Evolutionary conservation across 1,140 invertebrate genomes (phyloP), one percentile per base, ranked within the genome.

Genomic region (Aphis gossypii): DNA sequence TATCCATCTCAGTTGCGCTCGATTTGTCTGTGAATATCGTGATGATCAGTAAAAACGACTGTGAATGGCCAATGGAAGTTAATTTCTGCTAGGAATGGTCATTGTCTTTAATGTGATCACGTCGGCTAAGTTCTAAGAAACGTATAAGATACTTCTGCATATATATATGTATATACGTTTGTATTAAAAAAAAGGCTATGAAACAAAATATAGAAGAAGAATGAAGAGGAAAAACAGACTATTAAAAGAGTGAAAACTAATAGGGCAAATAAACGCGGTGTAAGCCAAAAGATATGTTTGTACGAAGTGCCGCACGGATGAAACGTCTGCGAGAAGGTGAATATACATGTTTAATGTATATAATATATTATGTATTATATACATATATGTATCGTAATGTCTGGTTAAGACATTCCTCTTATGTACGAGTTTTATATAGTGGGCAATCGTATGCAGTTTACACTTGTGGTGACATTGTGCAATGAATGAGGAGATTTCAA

Each of bases 361-460:
- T 68, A 68, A 23, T 68, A 68, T 68, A 68, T 25, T 21, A 41
- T 41, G 3, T 41, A n/a, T 46, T 35, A 76, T n/a, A 76, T 76
- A n/a, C n/a, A n/a, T 76, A n/a, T 83, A 23, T 38, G 20, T 83
- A 83, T 35, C 20, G n/a, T 38, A 83, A 38, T 35, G 76, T 38
- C n/a, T 83, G 83, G 83, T 84, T 84, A 84, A 84, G 38, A 44
- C 41, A 84, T 84, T 84, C 83, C 83, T 84, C n/a, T 83, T 38
- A 38, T 23, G 76, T 38, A 38, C 48, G 48, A 51, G 48, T 83
- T 38, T 38, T 83, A 76, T 76, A 23, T 38, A 83, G 76, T 35
- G 35, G 21, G 76, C 60, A 76, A 76, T 30, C 60, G 60, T 76
- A 76, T 76, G 60, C 30, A 76, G 14, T 76, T n/a, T 76, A n/a